A percentile compares a stretch with the other conserved stretches of the same genome.
Evolutionary conservation across 2,113 vertebrate species (phyloP).

Genomic region (Ptyas mucosa): DNA sequence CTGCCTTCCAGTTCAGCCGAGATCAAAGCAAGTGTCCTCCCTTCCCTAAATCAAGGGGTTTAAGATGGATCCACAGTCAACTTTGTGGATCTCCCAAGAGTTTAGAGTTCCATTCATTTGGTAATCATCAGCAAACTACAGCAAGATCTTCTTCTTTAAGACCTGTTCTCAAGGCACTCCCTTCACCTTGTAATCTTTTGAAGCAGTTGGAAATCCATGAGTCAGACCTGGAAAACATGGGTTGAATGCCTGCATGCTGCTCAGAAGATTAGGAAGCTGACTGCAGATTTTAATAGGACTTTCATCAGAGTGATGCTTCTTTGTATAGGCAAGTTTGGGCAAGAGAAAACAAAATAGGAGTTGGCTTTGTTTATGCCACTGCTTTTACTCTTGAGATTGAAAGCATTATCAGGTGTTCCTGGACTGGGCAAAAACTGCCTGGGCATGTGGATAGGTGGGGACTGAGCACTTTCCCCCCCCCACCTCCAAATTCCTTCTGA

Average conservation of each 20-base stretch:
- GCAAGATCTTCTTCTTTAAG: neutral
- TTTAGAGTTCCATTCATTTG: neutral
- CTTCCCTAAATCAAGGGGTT: neutral
- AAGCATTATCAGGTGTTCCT: neutral
- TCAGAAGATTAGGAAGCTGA: neutral
- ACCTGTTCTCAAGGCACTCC: neutral
- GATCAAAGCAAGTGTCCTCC: neutral
- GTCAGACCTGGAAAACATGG: rapidly evolving
- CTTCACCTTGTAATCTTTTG: neutral
- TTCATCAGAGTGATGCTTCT: neutral
- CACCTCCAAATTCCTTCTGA: neutral
- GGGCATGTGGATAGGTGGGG: neutral
- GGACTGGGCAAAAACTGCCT: neutral
- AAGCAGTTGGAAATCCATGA: neutral
- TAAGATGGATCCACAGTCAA: neutral
- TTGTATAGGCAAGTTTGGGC: neutral
- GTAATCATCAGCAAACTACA: neutral
- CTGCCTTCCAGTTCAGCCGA: neutral
- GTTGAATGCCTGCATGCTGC: rapidly evolving
- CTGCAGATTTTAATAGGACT: neutral
- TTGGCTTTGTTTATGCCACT: neutral
- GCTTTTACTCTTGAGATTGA: neutral
- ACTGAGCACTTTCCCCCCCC: neutral
- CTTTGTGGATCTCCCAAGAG: neutral
- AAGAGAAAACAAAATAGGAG: neutral